phyloP scores from a whole-genome alignment of 2,797 vertebrate species.

The Setipinna tenuifilis region DNA sequence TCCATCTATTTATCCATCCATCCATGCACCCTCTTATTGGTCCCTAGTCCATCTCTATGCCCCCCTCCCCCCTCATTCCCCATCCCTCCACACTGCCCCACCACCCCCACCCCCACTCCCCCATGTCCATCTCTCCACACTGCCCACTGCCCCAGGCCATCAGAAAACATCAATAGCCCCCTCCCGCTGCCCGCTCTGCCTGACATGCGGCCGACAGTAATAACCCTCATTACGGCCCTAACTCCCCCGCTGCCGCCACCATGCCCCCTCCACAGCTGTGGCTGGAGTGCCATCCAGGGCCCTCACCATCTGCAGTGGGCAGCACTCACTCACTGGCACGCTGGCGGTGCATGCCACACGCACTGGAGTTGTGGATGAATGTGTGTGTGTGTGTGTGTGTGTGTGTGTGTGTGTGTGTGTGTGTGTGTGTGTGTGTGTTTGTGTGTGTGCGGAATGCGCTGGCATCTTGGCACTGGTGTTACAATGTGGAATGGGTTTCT shows the following conservation, averaged over 20 bases:
- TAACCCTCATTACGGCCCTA: slow-evolving; percentile 35
- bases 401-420: not conserved
- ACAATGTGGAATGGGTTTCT: too few species aligned
- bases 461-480: too few species aligned
- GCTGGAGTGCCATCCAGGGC: not conserved
- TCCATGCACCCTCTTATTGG: too few species aligned
- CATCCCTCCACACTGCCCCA: not conserved
- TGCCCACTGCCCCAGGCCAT: not conserved
- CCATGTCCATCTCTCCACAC: not conserved
- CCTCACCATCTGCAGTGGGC: not conserved
- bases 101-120: not conserved
- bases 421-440: not conserved
- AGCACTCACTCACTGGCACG: too few species aligned
- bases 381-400: not conserved
- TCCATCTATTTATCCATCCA: not conserved
- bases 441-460: too few species aligned
- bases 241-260: slow-evolving; percentile 33
- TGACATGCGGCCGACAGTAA: slow-evolving; percentile 36
- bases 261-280: slow-evolving; percentile 7
- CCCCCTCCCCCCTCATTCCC: not conserved
- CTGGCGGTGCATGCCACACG: too few species aligned
- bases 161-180: not conserved
- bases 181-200: not conserved
- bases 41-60: not conserved
- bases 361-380: too few species aligned